Base-by-base conservation (phyloP, 92 coral and sea anemone genomes). In the Porites rus region DNA sequence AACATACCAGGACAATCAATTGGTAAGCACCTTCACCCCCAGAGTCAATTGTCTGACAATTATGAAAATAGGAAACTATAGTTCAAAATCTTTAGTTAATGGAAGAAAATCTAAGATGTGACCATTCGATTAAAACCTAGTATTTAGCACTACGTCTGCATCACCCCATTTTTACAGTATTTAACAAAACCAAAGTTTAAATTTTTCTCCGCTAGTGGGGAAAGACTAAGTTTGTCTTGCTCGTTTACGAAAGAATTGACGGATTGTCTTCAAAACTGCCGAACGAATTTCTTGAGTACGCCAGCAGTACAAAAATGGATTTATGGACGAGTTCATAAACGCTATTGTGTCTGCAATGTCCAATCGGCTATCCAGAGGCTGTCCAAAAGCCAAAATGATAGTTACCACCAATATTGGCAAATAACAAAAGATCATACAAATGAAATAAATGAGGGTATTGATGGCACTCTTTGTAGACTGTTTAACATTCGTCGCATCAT, bases 381-480 rank as follows among this genome's bases (percentile, higher is more conserved):
- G 11, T 10, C 61, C 16, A 17, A 50, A 1, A 20, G 74, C 75
- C 6, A 19, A 10, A 11, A 10, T 22, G 2, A 51, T 2, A 19
- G 14, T 7, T 0, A 64, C 16, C 8, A 66, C 50, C 4, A 53
- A 51, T 17, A 52, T 8, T 2, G 80, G 80, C 6, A 17, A 56
- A 59, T 76, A 76, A 59, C 80, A 76, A n/a, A 77, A 22, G 9
- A 77, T n/a, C 81, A 77, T 24, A 7, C 51, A 50, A 7, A 31
- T 60, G 69, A 7, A 62, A 18, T 62, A 77, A 25, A 77, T 77
- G 63, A 77, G 63, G 63, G 70, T 62, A 69, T 77, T 61, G 31
- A 28, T 25, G 58, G 81, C 81, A 38, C 17, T 77, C n/a, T 77
- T 77, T 1, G 16, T 76, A 1, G 80, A 58, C 14, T 21, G 66